Evolutionary conservation across 2,797 vertebrate genomes (phyloP).

Genomic region (Notamacropus eugenii): DNA sequence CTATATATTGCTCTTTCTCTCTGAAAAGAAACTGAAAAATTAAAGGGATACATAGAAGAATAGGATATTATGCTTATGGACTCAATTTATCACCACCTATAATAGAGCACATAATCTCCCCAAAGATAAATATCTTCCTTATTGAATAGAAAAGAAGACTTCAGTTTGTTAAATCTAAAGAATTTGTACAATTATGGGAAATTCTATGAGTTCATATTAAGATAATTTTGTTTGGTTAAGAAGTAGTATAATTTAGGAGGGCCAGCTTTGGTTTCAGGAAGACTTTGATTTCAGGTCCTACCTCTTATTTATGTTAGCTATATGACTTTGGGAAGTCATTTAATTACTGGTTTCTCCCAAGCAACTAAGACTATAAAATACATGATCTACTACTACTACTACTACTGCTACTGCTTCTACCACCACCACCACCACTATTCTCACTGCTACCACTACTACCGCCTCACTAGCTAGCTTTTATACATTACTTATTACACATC

Average conservation of each 20-base stretch:
- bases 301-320: neutral
- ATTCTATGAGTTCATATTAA: neutral
- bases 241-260: neutral
- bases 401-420: no score
- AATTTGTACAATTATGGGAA: neutral
- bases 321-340: neutral
- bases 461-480: neutral
- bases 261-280: neutral
- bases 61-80: neutral
- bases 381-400: neutral
- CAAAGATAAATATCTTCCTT: neutral
- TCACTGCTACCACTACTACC: neutral
- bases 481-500: neutral
- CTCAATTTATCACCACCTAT: neutral
- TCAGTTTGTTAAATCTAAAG: neutral
- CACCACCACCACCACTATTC: no score
- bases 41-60: constrained; percentile 55
- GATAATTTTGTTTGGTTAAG: neutral
- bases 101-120: neutral
- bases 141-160: neutral
- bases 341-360: neutral
- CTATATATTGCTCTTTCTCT: neutral
- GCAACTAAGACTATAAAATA: neutral
- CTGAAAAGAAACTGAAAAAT: constrained; percentile 25
- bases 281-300: neutral